A percentile compares a stretch with the other conserved stretches of the same genome.
Conservation (phyloP, 1,140 invertebrate species). For the Leptopilina clavipes region DNA sequence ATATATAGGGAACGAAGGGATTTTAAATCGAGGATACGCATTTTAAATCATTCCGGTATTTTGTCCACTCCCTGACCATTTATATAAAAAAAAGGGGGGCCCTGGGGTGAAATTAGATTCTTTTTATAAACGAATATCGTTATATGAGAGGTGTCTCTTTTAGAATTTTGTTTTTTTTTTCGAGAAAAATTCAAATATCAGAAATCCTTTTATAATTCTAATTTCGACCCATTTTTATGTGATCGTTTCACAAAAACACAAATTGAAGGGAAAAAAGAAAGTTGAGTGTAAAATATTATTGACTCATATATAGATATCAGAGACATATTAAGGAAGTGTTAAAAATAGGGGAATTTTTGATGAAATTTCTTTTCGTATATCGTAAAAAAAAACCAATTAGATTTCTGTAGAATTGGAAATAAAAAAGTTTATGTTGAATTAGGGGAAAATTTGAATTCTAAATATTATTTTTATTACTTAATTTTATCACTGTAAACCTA, state of each 20-base stretch:
- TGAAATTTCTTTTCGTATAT: no score
- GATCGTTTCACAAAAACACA: not conserved
- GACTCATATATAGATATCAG: not conserved
- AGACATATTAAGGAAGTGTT: not conserved
- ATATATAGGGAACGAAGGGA: not conserved
- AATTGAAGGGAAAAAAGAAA: not conserved
- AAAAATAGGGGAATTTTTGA: no score
- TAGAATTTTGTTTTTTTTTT: not conserved
- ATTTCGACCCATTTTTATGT: not conserved
- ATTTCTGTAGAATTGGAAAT: no score
- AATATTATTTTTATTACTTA: no score
- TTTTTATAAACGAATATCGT: slow-evolving; percentile 27
- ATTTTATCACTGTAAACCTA: no score
- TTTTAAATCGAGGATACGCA: slow-evolving; percentile 17
- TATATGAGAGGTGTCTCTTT: not conserved
- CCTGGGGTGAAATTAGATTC: slow-evolving; percentile 14
- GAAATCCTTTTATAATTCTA: not conserved
- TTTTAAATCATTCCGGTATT: slow-evolving; percentile 15
- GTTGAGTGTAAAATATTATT: no score
- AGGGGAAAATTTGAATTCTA: no score
- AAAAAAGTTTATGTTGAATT: no score
- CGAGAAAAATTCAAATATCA: not conserved
- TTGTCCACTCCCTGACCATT: slow-evolving; percentile 13
- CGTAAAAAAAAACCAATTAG: no score
- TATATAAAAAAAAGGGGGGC: not conserved